These are phyloP conservation scores for Etheostoma perlongum DNA, from an alignment of 2,797 vertebrate genomes.

Conservation along the genomic window DNA sequence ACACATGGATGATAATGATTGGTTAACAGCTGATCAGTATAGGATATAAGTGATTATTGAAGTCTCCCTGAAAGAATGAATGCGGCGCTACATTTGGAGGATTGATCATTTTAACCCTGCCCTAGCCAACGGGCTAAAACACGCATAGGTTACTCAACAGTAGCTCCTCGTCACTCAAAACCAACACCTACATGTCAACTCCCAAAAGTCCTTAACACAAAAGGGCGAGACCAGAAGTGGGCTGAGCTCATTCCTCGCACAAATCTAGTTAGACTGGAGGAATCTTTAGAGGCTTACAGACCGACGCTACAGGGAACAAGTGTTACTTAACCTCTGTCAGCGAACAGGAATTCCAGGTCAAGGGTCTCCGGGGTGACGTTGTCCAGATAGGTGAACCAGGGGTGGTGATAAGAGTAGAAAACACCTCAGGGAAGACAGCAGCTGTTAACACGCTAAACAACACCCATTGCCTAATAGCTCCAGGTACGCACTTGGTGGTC, in stretches of 20 bases:
- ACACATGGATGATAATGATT: no score
- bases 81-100: no score
- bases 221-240: conserved; percentile 6
- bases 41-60: no score
- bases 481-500: background rate
- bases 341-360: conserved; percentile 14
- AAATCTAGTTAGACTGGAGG: conserved; percentile 12
- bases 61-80: no score
- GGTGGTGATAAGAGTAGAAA: background rate
- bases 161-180: conserved; percentile 20
- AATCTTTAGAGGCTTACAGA: conserved; percentile 23
- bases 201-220: conserved; percentile 3
- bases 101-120: no score
- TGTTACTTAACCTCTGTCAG: conserved; percentile 46
- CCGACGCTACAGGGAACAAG: background rate
- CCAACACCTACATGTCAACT: conserved; percentile 2
- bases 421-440: no score
- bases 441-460: no score
- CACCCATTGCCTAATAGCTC: background rate
- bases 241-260: background rate
- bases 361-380: conserved; percentile 18
- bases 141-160: background rate
- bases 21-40: no score
- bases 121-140: conserved; percentile 1
- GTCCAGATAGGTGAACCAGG: conserved; percentile 32